Base-by-base conservation (phyloP, 1,140 invertebrate species). In the Thaumatotibia leucotreta region DNA sequence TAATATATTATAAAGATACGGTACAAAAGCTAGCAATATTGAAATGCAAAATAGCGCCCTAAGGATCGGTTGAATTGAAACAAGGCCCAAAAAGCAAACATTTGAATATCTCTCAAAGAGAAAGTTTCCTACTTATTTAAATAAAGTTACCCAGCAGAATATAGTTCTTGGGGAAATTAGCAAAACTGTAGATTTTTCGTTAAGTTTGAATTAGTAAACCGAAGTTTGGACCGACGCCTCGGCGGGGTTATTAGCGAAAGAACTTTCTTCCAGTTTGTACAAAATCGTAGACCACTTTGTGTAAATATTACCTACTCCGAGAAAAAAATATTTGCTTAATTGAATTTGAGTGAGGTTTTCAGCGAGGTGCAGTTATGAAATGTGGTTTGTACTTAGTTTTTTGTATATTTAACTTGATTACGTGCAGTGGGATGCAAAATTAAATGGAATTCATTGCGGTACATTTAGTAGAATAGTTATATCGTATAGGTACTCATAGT, bases 221-320 rank as follows among this genome's bases (percentile, higher is more conserved):
- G 64, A 73, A 67, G 52, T 73, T 73, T 11, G 33, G 22, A 79
- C 11, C 50, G 50, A 52, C 24, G 52, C 52, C 52, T 58, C 27
- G 27, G 24, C 24, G 52, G 52, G 52, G 58, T 63, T 50, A 61
- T 58, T 58, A 63, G 35, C 39, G 58, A 58, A 11, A 31, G 27
- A 45, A 80, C 73, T 79, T 82, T 64, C 62, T 65, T 69, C n/a
- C 58, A 67, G 74, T 76, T 82, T 75, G 73, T 73, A 80, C 76
- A 76, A 77, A 79, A 80, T 77, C 68, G 72, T 67, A 45, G 65
- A 80, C 69, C 72, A 72, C 74, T 74, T 52, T 69, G 63, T 67
- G 76, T 77, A 77, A 80, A 82, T 74, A 82, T 69, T 58, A 58
- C 23, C 27, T 58, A 31, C 52, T 58, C 29, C 29, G 52, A 58